phyloP scores from a whole-genome alignment of 2,888 invertebrate genomes.

The Xestia sexstrigata region DNA sequence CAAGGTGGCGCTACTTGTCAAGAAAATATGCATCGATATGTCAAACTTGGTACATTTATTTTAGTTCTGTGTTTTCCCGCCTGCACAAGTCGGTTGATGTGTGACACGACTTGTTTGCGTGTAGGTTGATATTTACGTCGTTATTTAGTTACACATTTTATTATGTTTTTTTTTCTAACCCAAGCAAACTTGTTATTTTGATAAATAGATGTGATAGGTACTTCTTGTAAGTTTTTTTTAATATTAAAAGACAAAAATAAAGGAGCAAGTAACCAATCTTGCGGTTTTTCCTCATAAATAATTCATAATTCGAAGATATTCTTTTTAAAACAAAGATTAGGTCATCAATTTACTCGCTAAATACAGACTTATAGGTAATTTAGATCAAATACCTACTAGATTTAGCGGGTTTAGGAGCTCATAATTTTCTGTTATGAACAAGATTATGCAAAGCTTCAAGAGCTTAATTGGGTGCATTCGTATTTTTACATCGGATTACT shows the following conservation, averaged over 20 bases:
- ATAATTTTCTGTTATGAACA: not conserved
- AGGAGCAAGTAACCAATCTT: not conserved
- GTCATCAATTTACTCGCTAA: not conserved
- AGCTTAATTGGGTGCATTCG: not conserved
- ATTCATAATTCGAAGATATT: not conserved
- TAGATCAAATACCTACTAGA: not conserved
- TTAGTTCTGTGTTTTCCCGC: no score
- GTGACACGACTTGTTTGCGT: slow-evolving; percentile 15
- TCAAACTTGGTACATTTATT: no score
- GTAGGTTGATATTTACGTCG: not conserved
- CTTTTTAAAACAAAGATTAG: not conserved
- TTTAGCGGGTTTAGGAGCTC: not conserved
- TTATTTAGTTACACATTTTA: not conserved
- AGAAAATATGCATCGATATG: no score
- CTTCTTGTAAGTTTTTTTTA: not conserved
- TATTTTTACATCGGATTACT: not conserved
- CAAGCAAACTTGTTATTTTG: not conserved
- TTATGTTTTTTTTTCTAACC: not conserved
- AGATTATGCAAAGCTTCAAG: not conserved
- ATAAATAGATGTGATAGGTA: not conserved
- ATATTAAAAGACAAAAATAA: not conserved
- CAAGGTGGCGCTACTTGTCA: no score
- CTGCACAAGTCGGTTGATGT: no score
- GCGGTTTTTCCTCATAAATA: not conserved
- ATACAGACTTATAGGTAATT: not conserved